Base-by-base conservation (phyloP, 2,888 invertebrate genomes). In the Dolomedes plantarius region DNA sequence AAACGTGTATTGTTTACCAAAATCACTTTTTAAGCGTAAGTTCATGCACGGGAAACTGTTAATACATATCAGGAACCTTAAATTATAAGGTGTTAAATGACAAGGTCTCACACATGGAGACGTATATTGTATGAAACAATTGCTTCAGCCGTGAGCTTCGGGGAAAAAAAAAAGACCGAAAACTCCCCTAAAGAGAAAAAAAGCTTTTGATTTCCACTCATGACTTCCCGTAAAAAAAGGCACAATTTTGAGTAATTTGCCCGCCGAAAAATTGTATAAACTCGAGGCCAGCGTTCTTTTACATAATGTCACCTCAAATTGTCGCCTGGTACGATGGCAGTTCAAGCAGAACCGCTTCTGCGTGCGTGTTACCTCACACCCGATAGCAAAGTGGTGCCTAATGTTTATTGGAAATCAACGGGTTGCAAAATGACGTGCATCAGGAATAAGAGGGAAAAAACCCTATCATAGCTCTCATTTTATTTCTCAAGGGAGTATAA, bases 151-250 rank as follows among this genome's bases (percentile, higher is more conserved):
- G 46, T 29, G 28, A 28, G n/a, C n/a, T n/a, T n/a, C n/a, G n/a
- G n/a, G n/a, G n/a, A n/a, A n/a, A n/a, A n/a, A 29, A 71, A 41
- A 46, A 65, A 16, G 23, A 19, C 13, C 13, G 23, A 16, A 46
- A 46, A 56, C 19, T 36, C 9, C n/a, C 36, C 9, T 19, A 39
- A 69, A 23, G n/a, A 31, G 23, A 69, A 23, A 39, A 67, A 67
- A 32, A 39, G 39, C 11, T 23, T 19, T 39, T n/a, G 27, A 39
- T 39, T 29, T 36, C 39, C 78, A 71, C 62, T 71, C 71, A 78
- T 7, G 3, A 23, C 56, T 78, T 62, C 56, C 56, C 23, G 5
- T 19, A 56, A 56, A 56, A 65, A 65, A 65, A 65, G 13, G 29
- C 13, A 65, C 31, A 9, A 31, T 65, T 29, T 65, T n/a, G 31